Evolutionary conservation across 2,888 invertebrate species (phyloP).

Genomic region (Galerucella nymphaeae): DNA sequence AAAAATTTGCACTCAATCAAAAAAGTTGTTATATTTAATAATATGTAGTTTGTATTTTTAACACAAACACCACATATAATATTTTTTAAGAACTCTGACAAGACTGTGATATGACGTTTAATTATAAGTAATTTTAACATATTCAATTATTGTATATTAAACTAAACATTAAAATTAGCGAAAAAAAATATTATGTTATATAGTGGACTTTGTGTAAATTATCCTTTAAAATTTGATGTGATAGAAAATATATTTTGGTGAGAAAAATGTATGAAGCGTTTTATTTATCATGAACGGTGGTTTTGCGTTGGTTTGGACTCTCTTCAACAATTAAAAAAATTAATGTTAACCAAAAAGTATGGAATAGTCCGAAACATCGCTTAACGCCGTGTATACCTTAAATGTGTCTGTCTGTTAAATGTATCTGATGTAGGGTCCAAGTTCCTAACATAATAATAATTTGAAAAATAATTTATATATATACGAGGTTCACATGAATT

Average conservation of each 20-base stretch:
- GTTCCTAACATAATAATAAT: conserved; percentile 58
- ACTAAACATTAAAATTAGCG: conserved; percentile 48
- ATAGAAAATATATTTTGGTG: conserved; percentile 61
- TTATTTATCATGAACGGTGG: conserved; percentile 50
- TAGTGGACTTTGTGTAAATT: conserved; percentile 58
- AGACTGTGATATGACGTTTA: conserved; percentile 63
- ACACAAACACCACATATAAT: conserved; percentile 58
- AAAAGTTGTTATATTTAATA: conserved; percentile 34
- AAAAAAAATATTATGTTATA: conserved; percentile 55
- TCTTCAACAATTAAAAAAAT: neutral
- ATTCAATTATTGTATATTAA: conserved; percentile 56
- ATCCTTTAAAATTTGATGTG: conserved; percentile 54
- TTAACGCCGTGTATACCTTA: conserved; percentile 44
- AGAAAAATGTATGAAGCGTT: conserved; percentile 54
- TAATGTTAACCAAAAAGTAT: too few species aligned
- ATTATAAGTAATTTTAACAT: conserved; percentile 58
- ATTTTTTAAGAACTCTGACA: conserved; percentile 60
- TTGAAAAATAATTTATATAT: conserved; percentile 31
- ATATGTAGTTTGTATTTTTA: conserved; percentile 39
- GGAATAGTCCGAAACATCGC: conserved; percentile 3
- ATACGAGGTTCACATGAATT: conserved; percentile 61
- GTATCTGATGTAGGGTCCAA: conserved; percentile 59
- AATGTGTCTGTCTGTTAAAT: conserved; percentile 54
- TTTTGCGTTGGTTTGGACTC: conserved; percentile 21
- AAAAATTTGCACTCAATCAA: conserved; percentile 14